These are phyloP conservation scores for Heloderma charlesbogerti DNA, from an alignment of 2,113 vertebrate genomes.

Conservation along the genomic window DNA sequence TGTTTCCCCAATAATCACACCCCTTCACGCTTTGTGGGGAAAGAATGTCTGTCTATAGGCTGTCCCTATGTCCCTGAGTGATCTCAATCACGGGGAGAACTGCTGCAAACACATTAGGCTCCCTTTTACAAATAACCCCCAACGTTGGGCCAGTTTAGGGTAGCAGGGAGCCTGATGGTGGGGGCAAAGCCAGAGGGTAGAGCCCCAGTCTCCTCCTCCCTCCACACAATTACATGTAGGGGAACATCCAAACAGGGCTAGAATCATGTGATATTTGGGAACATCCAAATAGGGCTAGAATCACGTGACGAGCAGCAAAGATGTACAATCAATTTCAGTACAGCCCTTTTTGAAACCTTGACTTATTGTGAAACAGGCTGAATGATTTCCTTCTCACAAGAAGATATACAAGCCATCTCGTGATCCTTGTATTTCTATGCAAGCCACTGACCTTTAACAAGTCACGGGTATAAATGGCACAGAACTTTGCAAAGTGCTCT, in stretches of 20 bases:
- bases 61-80: too few relatives aligned
- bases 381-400: background rate
- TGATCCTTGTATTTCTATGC: rapidly evolving
- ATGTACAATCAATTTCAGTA: background rate
- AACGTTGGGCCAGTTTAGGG: too few relatives aligned
- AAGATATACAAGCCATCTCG: background rate
- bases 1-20: too few relatives aligned
- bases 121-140: too few relatives aligned
- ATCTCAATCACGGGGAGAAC: too few relatives aligned
- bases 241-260: too few relatives aligned
- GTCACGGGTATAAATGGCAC: background rate
- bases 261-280: background rate
- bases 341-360: background rate
- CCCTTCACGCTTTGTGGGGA: too few relatives aligned
- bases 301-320: background rate
- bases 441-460: rapidly evolving
- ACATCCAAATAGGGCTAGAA: background rate
- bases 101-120: too few relatives aligned
- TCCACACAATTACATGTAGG: background rate
- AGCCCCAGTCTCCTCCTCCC: background rate
- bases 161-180: too few relatives aligned
- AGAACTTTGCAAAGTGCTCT: rapidly evolving
- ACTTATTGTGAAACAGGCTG: background rate
- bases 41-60: too few relatives aligned
- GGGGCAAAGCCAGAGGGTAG: too few relatives aligned